Conservation (phyloP, 2,797 vertebrate species). For the Aratinga solstitialis region DNA sequence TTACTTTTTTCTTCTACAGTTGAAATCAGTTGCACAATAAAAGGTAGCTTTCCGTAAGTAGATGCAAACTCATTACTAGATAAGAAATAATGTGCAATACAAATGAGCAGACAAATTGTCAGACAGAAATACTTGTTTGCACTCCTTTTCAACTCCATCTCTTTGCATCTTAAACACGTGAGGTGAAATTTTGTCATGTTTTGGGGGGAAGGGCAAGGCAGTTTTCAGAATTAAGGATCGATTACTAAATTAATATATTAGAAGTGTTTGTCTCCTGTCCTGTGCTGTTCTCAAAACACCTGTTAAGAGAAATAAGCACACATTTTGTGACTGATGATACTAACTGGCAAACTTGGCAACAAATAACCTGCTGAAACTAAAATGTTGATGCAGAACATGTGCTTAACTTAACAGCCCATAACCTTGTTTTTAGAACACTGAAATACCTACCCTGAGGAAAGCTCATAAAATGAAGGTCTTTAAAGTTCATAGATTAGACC, state of each 20-base stretch:
- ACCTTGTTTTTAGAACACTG: conserved; percentile 65
- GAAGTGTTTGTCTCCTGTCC: conserved; percentile 55
- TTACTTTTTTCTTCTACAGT: neutral
- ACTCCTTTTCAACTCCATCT: neutral
- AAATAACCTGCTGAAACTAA: conserved; percentile 65
- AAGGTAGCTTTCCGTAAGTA: neutral
- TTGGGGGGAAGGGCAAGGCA: neutral
- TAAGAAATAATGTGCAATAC: neutral
- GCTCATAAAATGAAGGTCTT: conserved; percentile 56
- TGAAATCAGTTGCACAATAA: neutral
- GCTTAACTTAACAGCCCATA: conserved; percentile 71
- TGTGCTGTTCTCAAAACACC: conserved; percentile 56
- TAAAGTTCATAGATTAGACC: conserved; percentile 60
- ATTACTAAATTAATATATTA: conserved; percentile 50
- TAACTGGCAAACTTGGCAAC: conserved; percentile 67
- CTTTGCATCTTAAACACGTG: neutral
- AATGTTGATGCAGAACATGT: conserved; percentile 67
- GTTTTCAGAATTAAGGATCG: conserved; percentile 36
- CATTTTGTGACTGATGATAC: conserved; percentile 58
- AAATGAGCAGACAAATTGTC: neutral
- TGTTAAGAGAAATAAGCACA: conserved; percentile 61
- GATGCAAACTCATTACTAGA: neutral
- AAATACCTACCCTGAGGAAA: conserved; percentile 66
- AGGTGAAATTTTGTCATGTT: conserved; percentile 19
- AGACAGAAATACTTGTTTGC: neutral